Evolutionary conservation across 2,113 vertebrate species (phyloP), one percentile per base, ranked within the genome.

Genomic region (Porphyrio hochstetteri): DNA sequence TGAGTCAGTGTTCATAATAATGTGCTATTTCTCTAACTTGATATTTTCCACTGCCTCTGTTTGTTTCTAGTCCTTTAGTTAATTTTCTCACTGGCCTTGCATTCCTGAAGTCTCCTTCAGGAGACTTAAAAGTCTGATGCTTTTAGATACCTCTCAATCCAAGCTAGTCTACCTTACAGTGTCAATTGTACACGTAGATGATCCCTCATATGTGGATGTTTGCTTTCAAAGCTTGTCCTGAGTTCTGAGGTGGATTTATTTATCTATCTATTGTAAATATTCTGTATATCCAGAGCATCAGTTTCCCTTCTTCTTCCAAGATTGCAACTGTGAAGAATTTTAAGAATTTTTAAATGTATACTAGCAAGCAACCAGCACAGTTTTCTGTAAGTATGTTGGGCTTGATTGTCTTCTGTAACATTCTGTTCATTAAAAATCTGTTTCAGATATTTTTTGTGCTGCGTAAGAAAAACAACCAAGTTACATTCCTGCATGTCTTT

Each of bases 361-460:
- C 12, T 52, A 78, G 27, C 27, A 8, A 75, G 20, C 31, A 86
- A 40, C 50, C 21, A 46, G n/a, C 70, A 71, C 13, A 59, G 38
- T 80, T 92, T 86, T 84, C 25, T 88, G 28, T 90, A 59, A 74
- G 15, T 76, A 76, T 53, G 16, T 64, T 90, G 0, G 24, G 9
- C 31, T 72, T 88, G 31, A 61, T 82, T 82, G 56, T 85, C 24
- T 86, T 53, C 79, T 57, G 13, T 96, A 96, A 96, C 79, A 33
- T 81, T 82, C 74, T 97, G 81, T 59, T 97, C 74, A 83, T 97
- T 98, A 96, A 96, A 95, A 96, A 97, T 95, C 85, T 96, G 81
- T 97, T 98, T 96, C 97, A 99, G 99, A 78, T 99, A 78, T 99
- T 99, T 98, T 99, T 99, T 98, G 98, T 99, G 85, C 97, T 99